Conservation (phyloP, 2,888 invertebrate genomes). For the Danaus chrysippus region DNA sequence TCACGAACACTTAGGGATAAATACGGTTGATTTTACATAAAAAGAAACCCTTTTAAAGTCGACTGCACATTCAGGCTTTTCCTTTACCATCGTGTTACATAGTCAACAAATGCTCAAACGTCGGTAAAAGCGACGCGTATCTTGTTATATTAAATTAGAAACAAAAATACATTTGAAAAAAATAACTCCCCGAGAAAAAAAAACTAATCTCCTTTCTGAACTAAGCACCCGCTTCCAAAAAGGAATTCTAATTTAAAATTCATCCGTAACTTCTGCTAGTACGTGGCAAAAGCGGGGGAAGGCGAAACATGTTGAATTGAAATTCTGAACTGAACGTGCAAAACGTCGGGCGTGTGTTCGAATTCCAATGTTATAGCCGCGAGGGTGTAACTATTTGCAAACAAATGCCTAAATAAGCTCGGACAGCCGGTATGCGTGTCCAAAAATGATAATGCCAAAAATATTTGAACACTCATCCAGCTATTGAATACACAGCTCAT, state of each 20-base stretch:
- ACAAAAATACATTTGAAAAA: conserved; percentile 26
- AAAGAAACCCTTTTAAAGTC: conserved; percentile 24
- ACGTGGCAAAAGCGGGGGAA: conserved; percentile 57
- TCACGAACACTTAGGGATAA: conserved; percentile 19
- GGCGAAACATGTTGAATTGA: conserved; percentile 66
- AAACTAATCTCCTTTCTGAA: conserved; percentile 29
- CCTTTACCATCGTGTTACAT: conserved; percentile 24
- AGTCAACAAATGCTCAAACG: conserved; percentile 24
- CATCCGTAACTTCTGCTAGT: conserved; percentile 55
- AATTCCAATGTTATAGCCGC: conserved; percentile 54
- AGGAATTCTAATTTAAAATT: conserved; percentile 66
- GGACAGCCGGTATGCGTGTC: conserved; percentile 28
- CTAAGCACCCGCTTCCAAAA: conserved; percentile 38
- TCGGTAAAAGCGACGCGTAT: conserved; percentile 24
- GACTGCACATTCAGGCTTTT: conserved; percentile 25
- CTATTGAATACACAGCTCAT: not conserved
- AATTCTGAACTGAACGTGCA: conserved; percentile 62
- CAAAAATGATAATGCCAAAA: conserved; percentile 25
- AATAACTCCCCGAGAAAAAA: conserved; percentile 24
- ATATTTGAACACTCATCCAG: conserved; percentile 15
- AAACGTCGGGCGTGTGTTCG: conserved; percentile 54
- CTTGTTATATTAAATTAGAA: conserved; percentile 33
- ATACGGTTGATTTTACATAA: conserved; percentile 23
- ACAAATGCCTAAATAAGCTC: conserved; percentile 49
- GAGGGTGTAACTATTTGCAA: conserved; percentile 55